phyloP scores from a whole-genome alignment of 2,797 vertebrate genomes.

The Alauda arvensis region DNA sequence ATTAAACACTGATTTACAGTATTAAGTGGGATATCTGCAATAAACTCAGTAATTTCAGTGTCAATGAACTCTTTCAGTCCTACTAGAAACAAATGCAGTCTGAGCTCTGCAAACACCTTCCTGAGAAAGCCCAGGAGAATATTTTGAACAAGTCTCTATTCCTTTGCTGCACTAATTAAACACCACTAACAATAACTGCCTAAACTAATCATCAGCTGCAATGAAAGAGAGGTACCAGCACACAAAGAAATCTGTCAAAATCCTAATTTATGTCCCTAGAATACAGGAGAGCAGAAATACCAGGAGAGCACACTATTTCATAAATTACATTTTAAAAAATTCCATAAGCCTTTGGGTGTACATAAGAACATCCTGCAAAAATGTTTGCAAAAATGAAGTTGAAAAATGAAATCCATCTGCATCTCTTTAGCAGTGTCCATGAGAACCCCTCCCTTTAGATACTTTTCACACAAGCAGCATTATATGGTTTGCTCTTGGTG shows the following conservation, averaged over 20 bases:
- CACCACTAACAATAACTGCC: slow-evolving; percentile 27
- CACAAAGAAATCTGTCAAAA: slow-evolving; percentile 7
- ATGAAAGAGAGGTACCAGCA: slow-evolving; percentile 14
- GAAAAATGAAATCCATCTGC: neutral
- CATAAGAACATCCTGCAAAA: neutral
- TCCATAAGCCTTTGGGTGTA: neutral
- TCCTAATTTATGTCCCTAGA: neutral
- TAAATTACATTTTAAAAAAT: neutral
- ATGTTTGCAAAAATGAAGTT: neutral
- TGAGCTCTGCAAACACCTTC: neutral
- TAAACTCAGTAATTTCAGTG: neutral
- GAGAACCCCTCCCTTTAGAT: neutral
- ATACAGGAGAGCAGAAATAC: neutral
- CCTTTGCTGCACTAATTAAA: slow-evolving; percentile 47
- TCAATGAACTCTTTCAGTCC: slow-evolving; percentile 31
- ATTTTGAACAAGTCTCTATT: slow-evolving; percentile 16
- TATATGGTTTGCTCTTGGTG: neutral
- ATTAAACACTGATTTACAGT: neutral
- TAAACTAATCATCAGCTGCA: slow-evolving; percentile 20
- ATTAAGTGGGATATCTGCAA: slow-evolving; percentile 3
- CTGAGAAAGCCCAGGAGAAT: neutral
- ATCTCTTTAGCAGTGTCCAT: neutral
- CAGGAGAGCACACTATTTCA: neutral
- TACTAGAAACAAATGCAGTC: neutral
- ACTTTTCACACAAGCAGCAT: neutral